Conservation (phyloP, 2,113 vertebrate species). For the Dryoscopus gambensis region DNA sequence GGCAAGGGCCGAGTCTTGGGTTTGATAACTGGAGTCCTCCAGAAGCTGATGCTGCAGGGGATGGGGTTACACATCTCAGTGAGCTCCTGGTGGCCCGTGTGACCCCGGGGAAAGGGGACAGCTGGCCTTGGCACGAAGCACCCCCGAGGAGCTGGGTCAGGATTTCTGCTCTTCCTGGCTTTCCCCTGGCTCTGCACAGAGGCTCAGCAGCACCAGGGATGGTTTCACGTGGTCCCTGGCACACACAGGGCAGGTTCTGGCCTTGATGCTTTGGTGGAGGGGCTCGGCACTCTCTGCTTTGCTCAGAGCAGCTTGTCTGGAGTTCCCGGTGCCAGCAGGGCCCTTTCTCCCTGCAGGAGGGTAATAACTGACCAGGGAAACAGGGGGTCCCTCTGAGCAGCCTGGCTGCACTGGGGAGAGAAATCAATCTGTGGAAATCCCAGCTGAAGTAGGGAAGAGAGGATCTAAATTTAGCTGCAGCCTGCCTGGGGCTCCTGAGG, state of each 20-base stretch:
- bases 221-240: neutral
- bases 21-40: neutral
- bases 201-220: neutral
- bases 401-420: neutral
- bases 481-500: neutral
- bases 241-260: neutral
- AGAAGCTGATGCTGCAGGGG: neutral
- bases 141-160: neutral
- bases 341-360: neutral
- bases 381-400: neutral
- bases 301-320: neutral
- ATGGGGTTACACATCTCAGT: rapidly evolving
- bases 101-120: neutral
- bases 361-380: neutral
- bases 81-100: neutral
- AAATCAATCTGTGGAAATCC: neutral
- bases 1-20: neutral
- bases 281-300: neutral
- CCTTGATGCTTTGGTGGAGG: neutral
- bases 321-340: neutral
- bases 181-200: neutral
- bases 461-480: neutral
- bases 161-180: neutral
- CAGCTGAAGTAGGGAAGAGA: neutral
- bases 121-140: neutral